Base-by-base conservation (phyloP, 2,888 invertebrate genomes). In the Cinara cedri region DNA sequence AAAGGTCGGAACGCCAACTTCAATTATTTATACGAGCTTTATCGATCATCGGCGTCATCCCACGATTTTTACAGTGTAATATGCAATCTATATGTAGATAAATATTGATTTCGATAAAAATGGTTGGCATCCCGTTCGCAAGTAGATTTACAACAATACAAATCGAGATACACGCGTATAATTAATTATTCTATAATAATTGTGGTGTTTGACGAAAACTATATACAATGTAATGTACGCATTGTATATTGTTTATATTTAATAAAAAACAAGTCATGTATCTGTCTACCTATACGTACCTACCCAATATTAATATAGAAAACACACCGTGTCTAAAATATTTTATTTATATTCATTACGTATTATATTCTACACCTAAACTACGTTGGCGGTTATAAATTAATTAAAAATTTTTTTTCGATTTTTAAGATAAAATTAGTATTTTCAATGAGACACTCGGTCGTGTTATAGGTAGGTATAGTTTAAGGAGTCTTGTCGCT, bases 121-220 rank as follows among this genome's bases (percentile, higher is more conserved):
- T 16, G 54, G 21, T 16, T 3, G 42, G 34, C 54, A 42, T 55
- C 42, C 10, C 4, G 42, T 21, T 55, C 16, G 16, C 44, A 71
- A 21, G 6, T 34, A 44, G 42, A 70, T 71, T 44, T 55, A 42
- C 55, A 42, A 71, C 55, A 71, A 71, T 71, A 55, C 71, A 71
- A 24, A 68, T 70, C 42, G 54, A 70, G 70, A 42, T 54, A 70
- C 34, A 2, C 19, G 34, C 14, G 19, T 19, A 68, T 11, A 14
- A 42, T 68, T n/a, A n/a, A n/a, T n/a, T n/a, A n/a, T n/a, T n/a
- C n/a, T n/a, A n/a, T 34, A 34, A 34, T 34, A 34, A 34, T 34
- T 6, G 34, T 42, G 9, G 3, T 54, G 54, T 70, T 70, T 34
- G 9, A 19, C 9, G n/a, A 14, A 54, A 34, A 54, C 54, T 34